phyloP scores from a whole-genome alignment of 2,113 vertebrate genomes.

The Elanoides forficatus region DNA sequence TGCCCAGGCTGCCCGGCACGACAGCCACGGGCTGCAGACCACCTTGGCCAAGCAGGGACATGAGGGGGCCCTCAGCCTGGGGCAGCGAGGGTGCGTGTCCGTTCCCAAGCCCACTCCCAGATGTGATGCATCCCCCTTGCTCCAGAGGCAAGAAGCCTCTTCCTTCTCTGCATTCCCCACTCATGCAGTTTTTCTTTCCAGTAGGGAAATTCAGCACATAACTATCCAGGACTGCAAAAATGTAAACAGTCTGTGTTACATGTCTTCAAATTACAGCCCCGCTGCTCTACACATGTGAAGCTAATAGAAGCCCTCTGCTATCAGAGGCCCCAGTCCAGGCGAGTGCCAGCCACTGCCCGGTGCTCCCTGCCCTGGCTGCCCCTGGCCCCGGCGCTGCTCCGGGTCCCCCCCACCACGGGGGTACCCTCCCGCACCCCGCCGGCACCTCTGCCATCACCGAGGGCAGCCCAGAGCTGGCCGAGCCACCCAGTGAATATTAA shows the following conservation, averaged over 20 bases:
- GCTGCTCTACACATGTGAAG: constrained; percentile 48
- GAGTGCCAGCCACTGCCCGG: fast-evolving
- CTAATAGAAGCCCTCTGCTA: constrained; percentile 11
- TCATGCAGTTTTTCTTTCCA: constrained; percentile 58
- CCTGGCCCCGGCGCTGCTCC: fast-evolving
- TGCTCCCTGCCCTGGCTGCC: not conserved
- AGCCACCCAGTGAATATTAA: not conserved
- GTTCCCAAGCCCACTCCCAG: fast-evolving
- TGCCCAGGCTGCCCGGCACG: fast-evolving
- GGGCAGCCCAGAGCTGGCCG: not conserved
- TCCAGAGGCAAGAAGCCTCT: not conserved
- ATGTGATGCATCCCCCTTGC: not conserved
- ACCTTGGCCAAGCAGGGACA: not conserved
- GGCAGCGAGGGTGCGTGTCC: fast-evolving
- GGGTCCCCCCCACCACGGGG: fast-evolving
- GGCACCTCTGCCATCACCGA: fast-evolving
- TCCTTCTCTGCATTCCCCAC: constrained; percentile 25
- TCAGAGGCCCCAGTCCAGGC: fast-evolving
- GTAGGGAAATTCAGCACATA: constrained; percentile 42
- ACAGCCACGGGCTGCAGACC: fast-evolving
- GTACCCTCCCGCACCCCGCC: fast-evolving
- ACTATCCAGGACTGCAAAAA: constrained; percentile 44
- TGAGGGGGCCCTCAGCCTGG: fast-evolving
- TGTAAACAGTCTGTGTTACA: constrained; percentile 54
- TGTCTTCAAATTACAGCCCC: constrained; percentile 55